Percentiles rank a stretch among this genome's conserved stretches.
phyloP scores from a whole-genome alignment of 2,113 vertebrate genomes.

The Mus spicilegus region DNA sequence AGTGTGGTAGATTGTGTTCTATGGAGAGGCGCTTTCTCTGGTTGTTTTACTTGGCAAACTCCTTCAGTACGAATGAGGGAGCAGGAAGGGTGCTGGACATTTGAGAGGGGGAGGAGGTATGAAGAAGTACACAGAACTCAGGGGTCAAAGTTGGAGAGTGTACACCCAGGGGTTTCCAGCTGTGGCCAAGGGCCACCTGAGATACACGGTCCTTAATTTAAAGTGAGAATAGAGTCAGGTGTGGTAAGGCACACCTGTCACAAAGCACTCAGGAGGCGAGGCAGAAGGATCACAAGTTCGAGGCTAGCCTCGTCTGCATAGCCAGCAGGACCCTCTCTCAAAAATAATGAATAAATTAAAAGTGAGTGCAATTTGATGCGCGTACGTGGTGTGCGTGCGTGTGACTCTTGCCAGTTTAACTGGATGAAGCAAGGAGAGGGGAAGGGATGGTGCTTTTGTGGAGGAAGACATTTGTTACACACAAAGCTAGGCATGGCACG shows the following conservation, averaged over 20 bases:
- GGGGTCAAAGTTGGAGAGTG: not conserved
- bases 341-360: not conserved
- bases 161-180: not conserved
- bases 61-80: not conserved
- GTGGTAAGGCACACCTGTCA: not conserved
- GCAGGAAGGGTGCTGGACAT: not conserved
- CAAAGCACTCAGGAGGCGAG: not conserved
- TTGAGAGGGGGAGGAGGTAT: not conserved
- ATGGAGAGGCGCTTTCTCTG: too few species aligned
- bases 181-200: not conserved
- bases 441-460: not conserved
- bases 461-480: not conserved
- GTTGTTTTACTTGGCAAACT: not conserved
- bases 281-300: not conserved
- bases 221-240: not conserved
- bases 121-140: not conserved
- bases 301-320: not conserved
- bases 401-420: not conserved
- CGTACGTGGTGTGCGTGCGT: not conserved
- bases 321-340: not conserved
- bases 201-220: not conserved
- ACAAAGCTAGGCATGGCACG: not conserved
- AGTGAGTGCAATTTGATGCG: not conserved
- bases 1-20: not conserved
- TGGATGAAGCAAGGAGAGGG: not conserved